Base-by-base conservation (phyloP, 2,888 invertebrate genomes). In the Morpho helenor region DNA sequence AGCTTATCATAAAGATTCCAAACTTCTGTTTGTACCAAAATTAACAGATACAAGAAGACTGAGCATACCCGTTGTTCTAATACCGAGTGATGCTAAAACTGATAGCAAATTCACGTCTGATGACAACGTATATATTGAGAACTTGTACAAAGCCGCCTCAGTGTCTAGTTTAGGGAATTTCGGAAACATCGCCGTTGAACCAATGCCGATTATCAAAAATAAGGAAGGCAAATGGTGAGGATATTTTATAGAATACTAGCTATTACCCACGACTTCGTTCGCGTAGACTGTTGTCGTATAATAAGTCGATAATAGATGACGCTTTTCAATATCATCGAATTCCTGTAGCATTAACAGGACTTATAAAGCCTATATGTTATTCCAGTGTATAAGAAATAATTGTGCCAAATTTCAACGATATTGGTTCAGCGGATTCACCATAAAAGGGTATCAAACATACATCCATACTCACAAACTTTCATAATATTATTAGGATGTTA, bases 161-260 rank as follows among this genome's bases (percentile, higher is more conserved):
- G 84, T 87, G 8, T 83, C 85, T 2, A 90, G 90, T 71, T 77
- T 90, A 60, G 89, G 90, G 0, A 87, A 86, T 70, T 88, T 90
- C 39, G 88, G 88, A 0, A 81, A 70, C 48, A 82, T 88, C 16
- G 85, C 77, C 2, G 87, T 79, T 0, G 90, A 83, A 65, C 89
- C 90, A 0, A 81, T 90, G 84, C 87, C 90, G 5, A 85, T 89
- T 57, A 87, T 87, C 56, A 89, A 87, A 73, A 88, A 89, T 59
- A 89, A 87, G 61, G 86, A 88, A 59, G 89, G 89, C 39, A 90
- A 89, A 82, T 90, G 92, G 91, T 85, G 82, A 68, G 76, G 69
- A 31, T 49, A 46, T 31, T 31, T 31, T 31, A 31, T 31, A 5
- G 3, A 31, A 31, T 31, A 5, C 31, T 5, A 31, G 16, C 16